Base-by-base conservation (phyloP, 2,113 vertebrate genomes). In the Asarcornis scutulata region DNA sequence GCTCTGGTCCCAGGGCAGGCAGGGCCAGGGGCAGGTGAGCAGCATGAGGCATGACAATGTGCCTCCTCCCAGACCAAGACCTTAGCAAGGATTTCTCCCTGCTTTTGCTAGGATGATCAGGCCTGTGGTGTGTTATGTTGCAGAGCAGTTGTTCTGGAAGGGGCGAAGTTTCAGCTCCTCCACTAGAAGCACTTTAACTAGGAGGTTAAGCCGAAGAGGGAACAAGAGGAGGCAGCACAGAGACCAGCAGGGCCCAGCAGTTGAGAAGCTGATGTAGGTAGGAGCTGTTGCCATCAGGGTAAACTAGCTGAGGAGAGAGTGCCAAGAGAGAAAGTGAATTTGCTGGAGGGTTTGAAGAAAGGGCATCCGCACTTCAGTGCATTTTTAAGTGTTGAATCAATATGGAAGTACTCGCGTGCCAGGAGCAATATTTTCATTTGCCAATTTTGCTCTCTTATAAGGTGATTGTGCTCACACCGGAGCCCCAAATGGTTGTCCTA, bases 321-420 rank as follows among this genome's bases (percentile, higher is more conserved):
- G 87, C 80, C 80, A 91, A 86, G 77, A 82, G 42, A 0, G 14
- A 89, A 95, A 94, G 87, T 81, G 89, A 96, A 50, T 88, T 95
- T 89, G 75, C 78, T 79, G 46, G 34, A 88, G n/a, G 42, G 48
- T 92, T 83, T 89, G 88, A 86, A 84, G 60, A 86, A 88, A 83
- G 68, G 58, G 58, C 77, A 85, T 89, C 74, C 72, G 92, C 68
- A 56, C 66, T 90, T 91, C 46, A 42, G 34, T 64, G 89, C 31
- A 1, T 89, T 92, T 90, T 50, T 22, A 92, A 93, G 81, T 17
- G 13, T 44, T 82, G 91, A 86, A 95, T 97, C 82, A 82, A 77
- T 81, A 74, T 88, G 66, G 86, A 96, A 93, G 90, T 50, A n/a
- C 72, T 68, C 9, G 4, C 13, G 1, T 82, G 76, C 80, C 92